These are phyloP conservation scores for Litocranius walleri DNA, from an alignment of 2,113 vertebrate species.

Conservation along the genomic window DNA sequence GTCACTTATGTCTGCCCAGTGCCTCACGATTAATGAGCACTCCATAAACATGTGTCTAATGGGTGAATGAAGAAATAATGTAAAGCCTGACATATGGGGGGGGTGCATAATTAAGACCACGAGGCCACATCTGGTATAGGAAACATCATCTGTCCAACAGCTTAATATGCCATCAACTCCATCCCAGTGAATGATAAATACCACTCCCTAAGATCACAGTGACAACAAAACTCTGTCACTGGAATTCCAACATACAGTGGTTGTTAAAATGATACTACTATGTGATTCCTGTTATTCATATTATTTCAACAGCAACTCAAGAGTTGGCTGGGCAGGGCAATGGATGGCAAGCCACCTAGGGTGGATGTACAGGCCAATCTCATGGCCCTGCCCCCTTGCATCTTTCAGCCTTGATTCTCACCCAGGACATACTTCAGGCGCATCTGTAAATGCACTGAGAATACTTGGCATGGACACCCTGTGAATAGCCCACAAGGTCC, in stretches of 20 bases:
- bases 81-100: not conserved
- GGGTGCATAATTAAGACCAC: not conserved
- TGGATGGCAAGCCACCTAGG: not conserved
- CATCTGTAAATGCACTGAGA: constrained; percentile 5
- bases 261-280: not conserved
- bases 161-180: not conserved
- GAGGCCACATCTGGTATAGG: not conserved
- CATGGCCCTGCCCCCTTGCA: not conserved
- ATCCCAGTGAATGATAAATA: not conserved
- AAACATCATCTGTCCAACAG: constrained; percentile 10
- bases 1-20: not conserved
- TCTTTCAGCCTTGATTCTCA: not conserved
- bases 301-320: not conserved
- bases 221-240: constrained; percentile 5
- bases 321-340: not conserved
- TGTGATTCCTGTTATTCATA: not conserved
- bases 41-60: not conserved
- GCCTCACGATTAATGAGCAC: not conserved
- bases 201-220: not conserved
- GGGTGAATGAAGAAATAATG: not conserved
- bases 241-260: not conserved
- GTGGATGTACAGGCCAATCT: too few species aligned
- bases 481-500: not conserved
- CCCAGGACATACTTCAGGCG: not conserved
- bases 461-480: not conserved